phyloP scores from a whole-genome alignment of 2,113 vertebrate species.

The Dendropsophus ebraccatus region DNA sequence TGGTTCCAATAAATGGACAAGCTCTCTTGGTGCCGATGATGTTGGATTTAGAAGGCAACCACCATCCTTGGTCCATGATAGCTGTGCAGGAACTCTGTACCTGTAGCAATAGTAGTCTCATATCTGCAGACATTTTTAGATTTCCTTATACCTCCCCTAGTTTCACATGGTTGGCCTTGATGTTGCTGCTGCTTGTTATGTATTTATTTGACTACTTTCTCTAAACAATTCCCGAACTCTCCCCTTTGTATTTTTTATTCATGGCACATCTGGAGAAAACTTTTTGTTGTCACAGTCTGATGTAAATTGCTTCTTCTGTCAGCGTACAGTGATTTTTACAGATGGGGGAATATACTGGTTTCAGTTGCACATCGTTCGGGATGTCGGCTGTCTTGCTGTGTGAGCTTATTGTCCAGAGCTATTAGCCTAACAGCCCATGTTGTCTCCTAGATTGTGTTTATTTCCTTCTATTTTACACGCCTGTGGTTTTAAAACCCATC shows the following conservation, averaged over 20 bases:
- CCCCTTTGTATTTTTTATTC: constrained; percentile 10
- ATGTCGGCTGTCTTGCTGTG: constrained; percentile 36
- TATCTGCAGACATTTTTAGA: not conserved
- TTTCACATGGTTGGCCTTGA: not conserved
- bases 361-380: constrained; percentile 18
- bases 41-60: no score
- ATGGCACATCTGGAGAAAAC: not conserved
- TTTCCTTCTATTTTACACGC: constrained; percentile 38
- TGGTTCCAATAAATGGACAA: no score
- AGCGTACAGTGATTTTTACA: constrained; percentile 21
- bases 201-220: not conserved
- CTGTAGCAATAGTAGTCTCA: no score
- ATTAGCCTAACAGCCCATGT: constrained; percentile 31
- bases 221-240: not conserved
- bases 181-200: not conserved
- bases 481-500: constrained; percentile 30
- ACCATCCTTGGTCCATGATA: no score
- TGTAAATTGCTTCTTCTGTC: constrained; percentile 27
- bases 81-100: no score
- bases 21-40: no score
- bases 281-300: constrained; percentile 33
- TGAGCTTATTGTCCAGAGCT: constrained; percentile 26
- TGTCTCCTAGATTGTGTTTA: constrained; percentile 38
- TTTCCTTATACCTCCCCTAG: not conserved
- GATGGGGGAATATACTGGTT: constrained; percentile 1